Base-by-base conservation (phyloP, 2,113 vertebrate genomes). In the Melospiza melodia region DNA sequence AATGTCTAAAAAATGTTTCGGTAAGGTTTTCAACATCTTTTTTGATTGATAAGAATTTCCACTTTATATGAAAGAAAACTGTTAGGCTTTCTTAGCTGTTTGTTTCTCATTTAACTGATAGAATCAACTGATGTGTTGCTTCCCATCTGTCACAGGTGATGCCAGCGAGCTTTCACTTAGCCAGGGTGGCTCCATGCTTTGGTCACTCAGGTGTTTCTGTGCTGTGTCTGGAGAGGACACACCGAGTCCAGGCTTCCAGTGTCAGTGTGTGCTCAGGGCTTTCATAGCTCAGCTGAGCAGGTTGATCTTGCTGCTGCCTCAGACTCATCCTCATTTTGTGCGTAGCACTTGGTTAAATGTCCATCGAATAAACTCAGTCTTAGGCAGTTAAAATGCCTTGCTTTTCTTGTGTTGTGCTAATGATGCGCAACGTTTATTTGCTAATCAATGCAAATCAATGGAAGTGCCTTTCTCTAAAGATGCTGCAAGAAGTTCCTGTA, bases 1-100 rank as follows among this genome's bases (percentile, higher is more conserved):
- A 97, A 74, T 98, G 97, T 80, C 79, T 97, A 20, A 96, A 51
- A 81, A 97, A 97, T 71, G 95, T 97, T 67, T 83, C 78, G 74
- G 97, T 98, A 94, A 97, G 97, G 51, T 76, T 82, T 63, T 73
- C 59, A 57, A 5, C 8, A 15, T 37, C 15, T 46, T 82, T 89
- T 92, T 35, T 66, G 24, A 25, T 21, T 59, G 11, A 44, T 62
- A 18, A 59, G 12, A 61, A 55, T 65, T 66, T 51, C 11, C 3
- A 7, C 23, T 35, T 80, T n/a, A 22, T 71, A 9, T 24, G 19
- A 59, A 72, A 28, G 37, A 10, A 57, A 5, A 5, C 25, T 62
- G 11, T 37, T 69, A 6, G 2, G 6, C 8, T 80, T 80, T 66
- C 20, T 58, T 93, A 83, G 6, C n/a, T 48, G 3, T 22, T 75